Conservation (phyloP, 2,113 vertebrate genomes). For the Phalacrocorax aristotelis region DNA sequence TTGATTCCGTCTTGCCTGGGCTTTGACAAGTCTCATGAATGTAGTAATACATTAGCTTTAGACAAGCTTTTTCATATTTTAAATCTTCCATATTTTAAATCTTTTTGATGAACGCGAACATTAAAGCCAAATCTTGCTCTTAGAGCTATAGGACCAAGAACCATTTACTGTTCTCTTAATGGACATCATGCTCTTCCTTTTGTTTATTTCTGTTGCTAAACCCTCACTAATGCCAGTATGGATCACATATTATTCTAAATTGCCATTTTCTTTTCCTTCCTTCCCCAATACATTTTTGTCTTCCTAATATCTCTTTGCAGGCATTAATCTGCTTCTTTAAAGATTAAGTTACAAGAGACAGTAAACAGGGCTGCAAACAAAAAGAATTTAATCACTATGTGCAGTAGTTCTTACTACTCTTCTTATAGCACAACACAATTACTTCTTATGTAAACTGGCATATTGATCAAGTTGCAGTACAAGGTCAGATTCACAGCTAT, state of each 20-base stretch:
- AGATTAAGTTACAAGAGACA: neutral
- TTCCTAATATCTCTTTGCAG: neutral
- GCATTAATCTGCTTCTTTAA: neutral
- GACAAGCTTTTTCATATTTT: neutral
- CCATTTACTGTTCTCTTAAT: neutral
- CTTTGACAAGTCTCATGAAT: neutral
- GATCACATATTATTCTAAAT: neutral
- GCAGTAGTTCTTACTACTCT: neutral
- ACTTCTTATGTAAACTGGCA: neutral
- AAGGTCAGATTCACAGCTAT: neutral
- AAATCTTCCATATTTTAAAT: neutral
- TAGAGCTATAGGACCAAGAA: neutral
- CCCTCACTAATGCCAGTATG: neutral
- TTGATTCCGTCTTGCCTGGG: neutral
- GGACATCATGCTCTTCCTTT: neutral
- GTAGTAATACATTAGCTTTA: neutral
- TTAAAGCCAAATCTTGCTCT: neutral
- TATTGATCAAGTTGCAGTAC: neutral
- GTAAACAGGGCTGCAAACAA: neutral
- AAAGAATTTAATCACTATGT: neutral
- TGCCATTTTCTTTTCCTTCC: neutral
- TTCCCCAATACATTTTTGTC: neutral
- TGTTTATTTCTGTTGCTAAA: neutral
- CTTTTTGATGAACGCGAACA: neutral
- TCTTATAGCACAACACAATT: neutral